Percentiles rank a stretch among this genome's conserved stretches.
phyloP scores from a whole-genome alignment of 2,113 vertebrate species.

The Procavia capensis region DNA sequence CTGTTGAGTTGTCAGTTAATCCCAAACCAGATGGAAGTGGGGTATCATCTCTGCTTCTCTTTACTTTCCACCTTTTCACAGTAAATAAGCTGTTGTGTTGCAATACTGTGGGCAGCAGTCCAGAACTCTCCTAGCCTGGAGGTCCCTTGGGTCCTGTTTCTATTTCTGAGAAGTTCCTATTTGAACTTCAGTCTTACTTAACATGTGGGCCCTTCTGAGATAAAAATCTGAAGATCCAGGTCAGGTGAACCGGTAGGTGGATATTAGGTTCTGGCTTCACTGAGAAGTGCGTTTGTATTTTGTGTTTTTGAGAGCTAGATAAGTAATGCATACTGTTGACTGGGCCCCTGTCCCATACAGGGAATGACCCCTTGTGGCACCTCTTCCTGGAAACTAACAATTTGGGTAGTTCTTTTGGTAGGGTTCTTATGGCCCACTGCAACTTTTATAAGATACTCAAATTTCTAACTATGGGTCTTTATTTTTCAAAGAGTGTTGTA shows the following conservation, averaged over 20 bases:
- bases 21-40: not conserved
- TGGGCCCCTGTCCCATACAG: not conserved
- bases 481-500: slow-evolving; percentile 33
- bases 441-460: slow-evolving; percentile 35
- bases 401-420: slow-evolving; percentile 11
- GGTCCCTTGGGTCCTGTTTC: not conserved
- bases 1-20: too few species aligned
- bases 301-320: slow-evolving; percentile 25
- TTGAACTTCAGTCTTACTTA: not conserved
- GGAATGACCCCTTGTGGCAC: not conserved
- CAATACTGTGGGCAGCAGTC: not conserved
- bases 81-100: not conserved
- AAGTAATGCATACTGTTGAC: not conserved
- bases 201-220: not conserved
- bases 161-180: not conserved
- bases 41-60: not conserved
- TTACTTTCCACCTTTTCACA: not conserved
- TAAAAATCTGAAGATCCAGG: not conserved
- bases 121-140: not conserved
- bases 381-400: not conserved
- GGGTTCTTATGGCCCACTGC: not conserved
- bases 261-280: slow-evolving; percentile 8
- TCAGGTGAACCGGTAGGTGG: not conserved
- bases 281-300: slow-evolving; percentile 24
- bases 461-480: not conserved